These are phyloP conservation scores for Lysiphlebus fabarum DNA, from an alignment of 1,140 invertebrate species.

Conservation along the genomic window DNA sequence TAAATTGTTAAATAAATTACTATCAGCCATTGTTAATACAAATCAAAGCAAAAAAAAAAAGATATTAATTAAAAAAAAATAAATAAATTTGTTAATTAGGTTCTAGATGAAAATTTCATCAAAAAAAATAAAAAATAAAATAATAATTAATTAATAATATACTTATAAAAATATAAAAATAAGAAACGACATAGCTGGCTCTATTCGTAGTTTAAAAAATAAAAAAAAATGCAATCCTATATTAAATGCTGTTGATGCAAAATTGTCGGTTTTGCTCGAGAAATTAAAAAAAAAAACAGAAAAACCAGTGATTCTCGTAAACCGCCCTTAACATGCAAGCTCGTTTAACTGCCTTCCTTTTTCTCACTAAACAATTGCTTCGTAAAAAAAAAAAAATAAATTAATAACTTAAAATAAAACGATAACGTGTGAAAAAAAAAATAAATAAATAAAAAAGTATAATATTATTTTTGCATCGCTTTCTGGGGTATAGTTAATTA, in stretches of 20 bases:
- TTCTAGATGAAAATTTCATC: conserved; percentile 33
- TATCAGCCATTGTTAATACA: conserved; percentile 17
- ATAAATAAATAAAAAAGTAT: conserved; percentile 16
- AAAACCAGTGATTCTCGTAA: not conserved
- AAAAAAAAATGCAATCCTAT: conserved; percentile 38
- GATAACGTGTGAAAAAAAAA: conserved; percentile 22
- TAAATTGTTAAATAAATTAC: conserved; percentile 7
- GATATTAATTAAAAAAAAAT: not conserved
- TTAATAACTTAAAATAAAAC: not conserved
- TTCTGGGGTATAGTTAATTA: conserved; percentile 16
- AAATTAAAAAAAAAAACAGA: not conserved
- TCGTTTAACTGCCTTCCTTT: conserved; percentile 31
- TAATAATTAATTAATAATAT: conserved; percentile 24
- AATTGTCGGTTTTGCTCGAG: not conserved
- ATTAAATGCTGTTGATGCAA: conserved; percentile 34
- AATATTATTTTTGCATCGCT: conserved; percentile 33
- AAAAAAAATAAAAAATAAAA: conserved; percentile 12
- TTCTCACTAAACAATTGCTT: conserved; percentile 28
- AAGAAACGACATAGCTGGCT: conserved; percentile 48
- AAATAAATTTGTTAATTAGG: conserved; percentile 43
- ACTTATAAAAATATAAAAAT: conserved; percentile 18
- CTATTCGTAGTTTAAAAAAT: conserved; percentile 51
- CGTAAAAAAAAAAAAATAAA: conserved; percentile 18
- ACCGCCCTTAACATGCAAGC: conserved; percentile 28
- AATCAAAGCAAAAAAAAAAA: too few species aligned